Percentiles rank a stretch among this genome's conserved stretches.
These are phyloP conservation scores for Leptatherina wallacei DNA, from an alignment of 2,797 vertebrate species.

Conservation along the genomic window DNA sequence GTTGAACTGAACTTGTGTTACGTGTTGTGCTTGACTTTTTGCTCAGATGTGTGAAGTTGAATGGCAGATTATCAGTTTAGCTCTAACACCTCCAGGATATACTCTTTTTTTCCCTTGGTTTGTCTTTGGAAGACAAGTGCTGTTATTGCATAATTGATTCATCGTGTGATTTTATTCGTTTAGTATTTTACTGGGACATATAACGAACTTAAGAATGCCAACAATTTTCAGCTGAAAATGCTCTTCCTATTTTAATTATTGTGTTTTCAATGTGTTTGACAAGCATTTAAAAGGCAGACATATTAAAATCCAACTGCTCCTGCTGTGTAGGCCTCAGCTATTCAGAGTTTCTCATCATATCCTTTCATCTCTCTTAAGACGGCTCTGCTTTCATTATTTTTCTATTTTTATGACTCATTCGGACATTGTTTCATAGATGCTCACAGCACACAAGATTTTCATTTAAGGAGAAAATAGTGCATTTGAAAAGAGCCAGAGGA, in stretches of 20 bases:
- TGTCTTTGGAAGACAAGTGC: conserved; percentile 51
- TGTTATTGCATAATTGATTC: conserved; percentile 61
- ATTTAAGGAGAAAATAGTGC: conserved; percentile 51
- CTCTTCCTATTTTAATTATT: conserved; percentile 62
- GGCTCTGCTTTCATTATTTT: conserved; percentile 65
- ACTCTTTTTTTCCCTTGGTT: conserved; percentile 31
- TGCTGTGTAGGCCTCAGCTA: conserved; percentile 49
- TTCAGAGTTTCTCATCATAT: conserved; percentile 61
- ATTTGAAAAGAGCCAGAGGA: conserved; percentile 66
- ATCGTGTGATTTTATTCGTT: conserved; percentile 53
- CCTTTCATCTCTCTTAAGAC: conserved; percentile 67
- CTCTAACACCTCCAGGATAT: conserved; percentile 41
- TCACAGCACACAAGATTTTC: conserved; percentile 54
- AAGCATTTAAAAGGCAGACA: conserved; percentile 59
- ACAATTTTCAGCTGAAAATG: conserved; percentile 56
- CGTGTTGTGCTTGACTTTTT: conserved; percentile 31
- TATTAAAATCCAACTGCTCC: conserved; percentile 59
- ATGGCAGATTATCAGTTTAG: conserved; percentile 58
- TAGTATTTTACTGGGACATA: conserved; percentile 29
- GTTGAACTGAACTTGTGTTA: conserved; percentile 34
- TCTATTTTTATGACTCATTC: conserved; percentile 69
- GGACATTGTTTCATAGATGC: conserved; percentile 58
- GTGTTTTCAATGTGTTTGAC: conserved; percentile 67
- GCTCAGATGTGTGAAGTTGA: conserved; percentile 53
- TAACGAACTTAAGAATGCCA: conserved; percentile 43